Conservation (phyloP, 2,797 vertebrate species). For the Zalophus californianus region DNA sequence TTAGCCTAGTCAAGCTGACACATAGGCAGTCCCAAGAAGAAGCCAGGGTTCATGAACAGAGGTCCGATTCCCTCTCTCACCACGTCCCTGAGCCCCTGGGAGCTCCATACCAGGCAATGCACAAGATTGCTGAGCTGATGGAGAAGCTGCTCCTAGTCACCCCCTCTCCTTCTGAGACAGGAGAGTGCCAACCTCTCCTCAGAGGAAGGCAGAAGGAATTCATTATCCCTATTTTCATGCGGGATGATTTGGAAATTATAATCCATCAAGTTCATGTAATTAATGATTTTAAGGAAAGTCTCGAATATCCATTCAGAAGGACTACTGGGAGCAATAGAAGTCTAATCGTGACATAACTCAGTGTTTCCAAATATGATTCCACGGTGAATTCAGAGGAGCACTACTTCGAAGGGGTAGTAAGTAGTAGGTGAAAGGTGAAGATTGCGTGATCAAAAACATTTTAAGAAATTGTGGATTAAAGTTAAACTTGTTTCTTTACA, state of each 20-base stretch:
- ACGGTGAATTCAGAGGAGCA: neutral
- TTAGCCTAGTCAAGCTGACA: neutral
- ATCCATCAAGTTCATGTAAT: neutral
- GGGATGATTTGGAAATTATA: neutral
- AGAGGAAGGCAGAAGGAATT: neutral
- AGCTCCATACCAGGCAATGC: neutral
- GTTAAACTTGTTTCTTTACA: neutral
- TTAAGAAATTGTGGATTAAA: neutral
- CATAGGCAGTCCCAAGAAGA: neutral
- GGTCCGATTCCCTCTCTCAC: neutral
- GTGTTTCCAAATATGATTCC: neutral
- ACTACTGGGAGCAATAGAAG: neutral
- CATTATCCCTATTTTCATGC: neutral
- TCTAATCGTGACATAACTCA: neutral
- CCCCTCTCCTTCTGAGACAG: neutral
- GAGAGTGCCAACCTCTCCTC: neutral
- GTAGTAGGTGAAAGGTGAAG: neutral
- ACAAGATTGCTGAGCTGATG: neutral
- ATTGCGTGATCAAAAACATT: neutral
- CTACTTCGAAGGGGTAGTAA: neutral
- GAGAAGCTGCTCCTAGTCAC: neutral
- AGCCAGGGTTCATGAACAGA: neutral
- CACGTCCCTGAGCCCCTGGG: neutral
- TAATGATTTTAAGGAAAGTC: neutral
- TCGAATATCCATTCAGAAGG: neutral